Conservation (phyloP, 2,888 invertebrate species). For the Leucophenga montana region DNA sequence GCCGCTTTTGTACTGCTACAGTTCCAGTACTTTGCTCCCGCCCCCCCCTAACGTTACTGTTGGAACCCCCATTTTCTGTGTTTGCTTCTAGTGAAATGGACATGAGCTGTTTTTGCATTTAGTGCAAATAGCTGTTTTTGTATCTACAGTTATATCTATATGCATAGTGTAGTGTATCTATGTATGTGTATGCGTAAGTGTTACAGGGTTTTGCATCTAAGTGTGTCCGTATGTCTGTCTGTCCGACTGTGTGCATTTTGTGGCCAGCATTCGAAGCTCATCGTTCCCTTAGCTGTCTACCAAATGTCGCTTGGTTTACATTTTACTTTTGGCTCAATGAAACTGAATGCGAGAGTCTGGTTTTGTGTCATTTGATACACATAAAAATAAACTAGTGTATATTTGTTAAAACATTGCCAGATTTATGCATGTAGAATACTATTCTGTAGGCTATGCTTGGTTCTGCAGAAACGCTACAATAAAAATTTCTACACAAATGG, state of each 20-base stretch:
- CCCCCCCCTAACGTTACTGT: slow-evolving; percentile 11
- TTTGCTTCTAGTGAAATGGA: slow-evolving; percentile 42
- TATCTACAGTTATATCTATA: slow-evolving; percentile 5
- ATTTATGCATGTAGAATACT: too few species aligned
- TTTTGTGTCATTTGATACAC: too few species aligned
- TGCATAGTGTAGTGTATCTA: background rate
- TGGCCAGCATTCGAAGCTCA: background rate
- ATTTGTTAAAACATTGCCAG: background rate
- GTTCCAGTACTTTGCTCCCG: too few species aligned
- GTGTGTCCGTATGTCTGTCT: background rate
- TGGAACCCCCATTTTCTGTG: slow-evolving; percentile 9
- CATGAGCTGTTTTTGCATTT: slow-evolving; percentile 33
- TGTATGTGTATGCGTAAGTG: slow-evolving; percentile 19
- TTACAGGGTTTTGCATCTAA: slow-evolving; percentile 14
- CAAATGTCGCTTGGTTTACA: slow-evolving; percentile 20
- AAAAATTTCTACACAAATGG: too few species aligned
- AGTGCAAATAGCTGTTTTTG: slow-evolving; percentile 38
- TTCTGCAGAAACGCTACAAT: too few species aligned
- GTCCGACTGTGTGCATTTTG: slow-evolving; percentile 8
- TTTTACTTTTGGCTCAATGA: slow-evolving; percentile 1
- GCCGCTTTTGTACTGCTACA: slow-evolving; percentile 1
- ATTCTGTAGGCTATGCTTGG: too few species aligned
- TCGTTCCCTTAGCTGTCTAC: slow-evolving; percentile 8
- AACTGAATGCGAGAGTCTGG: too few species aligned
- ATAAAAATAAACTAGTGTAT: too few species aligned